phyloP scores from a whole-genome alignment of 1,140 invertebrate genomes.

The Whitmania pigra region DNA sequence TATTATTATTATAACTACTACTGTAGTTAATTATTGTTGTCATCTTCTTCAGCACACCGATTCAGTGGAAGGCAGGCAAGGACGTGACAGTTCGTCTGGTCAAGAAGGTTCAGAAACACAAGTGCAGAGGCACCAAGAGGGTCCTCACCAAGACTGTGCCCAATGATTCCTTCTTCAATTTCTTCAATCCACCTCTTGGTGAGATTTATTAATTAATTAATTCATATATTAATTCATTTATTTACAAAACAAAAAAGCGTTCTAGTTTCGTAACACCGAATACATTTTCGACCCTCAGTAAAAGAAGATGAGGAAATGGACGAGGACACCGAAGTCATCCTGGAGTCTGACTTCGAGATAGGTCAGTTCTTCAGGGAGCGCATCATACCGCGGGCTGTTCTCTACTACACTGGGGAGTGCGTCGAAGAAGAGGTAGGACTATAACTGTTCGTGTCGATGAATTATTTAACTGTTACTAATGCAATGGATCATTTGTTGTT shows the following conservation, averaged over 20 bases:
- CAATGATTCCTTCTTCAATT: constrained; percentile 88
- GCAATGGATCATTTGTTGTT: too few species aligned
- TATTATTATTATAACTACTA: too few species aligned
- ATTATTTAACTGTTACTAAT: background rate
- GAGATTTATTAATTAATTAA: background rate
- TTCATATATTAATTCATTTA: too few species aligned
- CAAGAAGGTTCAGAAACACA: constrained; percentile 97
- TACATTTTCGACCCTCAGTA: background rate
- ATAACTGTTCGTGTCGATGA: background rate
- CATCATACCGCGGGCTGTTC: constrained; percentile 77
- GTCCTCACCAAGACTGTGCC: constrained; percentile 84
- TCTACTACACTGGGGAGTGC: constrained; percentile 72
- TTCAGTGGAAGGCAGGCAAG: constrained; percentile 90
- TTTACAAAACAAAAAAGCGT: background rate
- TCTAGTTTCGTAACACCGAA: too few species aligned
- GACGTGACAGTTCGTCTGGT: constrained; percentile 91
- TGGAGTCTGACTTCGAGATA: constrained; percentile 88
- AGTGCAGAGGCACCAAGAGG: constrained; percentile 68
- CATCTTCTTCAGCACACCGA: constrained; percentile 50
- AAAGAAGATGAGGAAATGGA: constrained; percentile 32
- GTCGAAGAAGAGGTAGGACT: constrained; percentile 37
- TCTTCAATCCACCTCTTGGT: constrained; percentile 62
- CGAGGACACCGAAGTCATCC: constrained; percentile 61
- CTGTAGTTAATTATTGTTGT: background rate
- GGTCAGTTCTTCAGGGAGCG: constrained; percentile 91